Evolutionary conservation across 1,140 invertebrate genomes (phyloP).

Genomic region (Brevipalpus yothersi): DNA sequence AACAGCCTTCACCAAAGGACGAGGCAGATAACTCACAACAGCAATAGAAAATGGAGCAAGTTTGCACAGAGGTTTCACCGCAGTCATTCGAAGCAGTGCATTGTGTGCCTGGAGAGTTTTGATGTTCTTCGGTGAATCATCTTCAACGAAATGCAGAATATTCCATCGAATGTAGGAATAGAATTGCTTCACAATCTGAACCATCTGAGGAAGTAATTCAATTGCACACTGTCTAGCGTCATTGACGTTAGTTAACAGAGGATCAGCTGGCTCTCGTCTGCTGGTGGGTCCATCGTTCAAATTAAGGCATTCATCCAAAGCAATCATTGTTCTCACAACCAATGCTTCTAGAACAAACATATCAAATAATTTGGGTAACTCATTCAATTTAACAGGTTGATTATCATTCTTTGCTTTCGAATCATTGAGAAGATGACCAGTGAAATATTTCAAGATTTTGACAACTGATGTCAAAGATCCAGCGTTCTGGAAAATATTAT

Average conservation of each 20-base stretch:
- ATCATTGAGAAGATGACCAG: constrained; percentile 19
- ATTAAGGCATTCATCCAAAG: constrained; percentile 27
- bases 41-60: constrained; percentile 26
- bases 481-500: constrained; percentile 34
- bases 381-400: constrained; percentile 13
- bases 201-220: constrained; percentile 33
- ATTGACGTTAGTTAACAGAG: constrained; percentile 12
- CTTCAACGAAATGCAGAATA: constrained; percentile 7
- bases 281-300: not conserved
- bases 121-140: not conserved
- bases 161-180: constrained; percentile 20
- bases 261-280: constrained; percentile 9
- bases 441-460: constrained; percentile 31
- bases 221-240: constrained; percentile 21
- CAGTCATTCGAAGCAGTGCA: constrained; percentile 31
- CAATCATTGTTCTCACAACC: constrained; percentile 38
- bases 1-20: constrained; percentile 28
- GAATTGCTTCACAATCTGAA: constrained; percentile 32
- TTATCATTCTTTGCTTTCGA: not conserved
- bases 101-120: constrained; percentile 22
- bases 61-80: constrained; percentile 23
- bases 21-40: constrained; percentile 30
- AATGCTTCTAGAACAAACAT: constrained; percentile 37
- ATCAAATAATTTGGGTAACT: constrained; percentile 35
- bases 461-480: constrained; percentile 40